Evolutionary conservation across 2,797 vertebrate species (phyloP), one percentile per base, ranked within the genome.

Genomic region (Enteromius paludinosus): DNA sequence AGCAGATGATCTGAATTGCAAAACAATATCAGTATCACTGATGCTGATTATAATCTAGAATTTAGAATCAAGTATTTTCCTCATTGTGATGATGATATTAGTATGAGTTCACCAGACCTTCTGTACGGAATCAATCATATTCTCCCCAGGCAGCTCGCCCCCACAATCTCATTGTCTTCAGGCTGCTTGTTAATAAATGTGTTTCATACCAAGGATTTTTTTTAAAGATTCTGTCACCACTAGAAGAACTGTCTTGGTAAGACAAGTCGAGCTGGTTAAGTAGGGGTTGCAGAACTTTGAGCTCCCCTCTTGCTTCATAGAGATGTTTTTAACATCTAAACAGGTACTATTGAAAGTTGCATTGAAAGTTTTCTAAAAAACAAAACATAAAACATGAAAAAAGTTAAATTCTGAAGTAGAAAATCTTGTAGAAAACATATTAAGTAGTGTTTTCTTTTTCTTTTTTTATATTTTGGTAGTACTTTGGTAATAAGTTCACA

Each of bases 181-280:
- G 35, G n/a, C 38, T 25, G 23, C n/a, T 45, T 76, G 38, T 4
- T 62, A 25, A 62, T n/a, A 2, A 45, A 14, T 15, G 18, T 35
- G 11, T 14, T 49, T 1, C 59, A 78, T 78, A 33, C 59, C 41
- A 62, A 4, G 2, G 5, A 33, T 77, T 47, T 78, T 33, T 47
- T 77, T 30, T 62, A 17, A 64, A 0, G 1, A 30, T 25, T 12
- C 14, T 28, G 18, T 45, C 33, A 62, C 23, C 17, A 20, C 12
- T n/a, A 5, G 20, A 54, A 15, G 1, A 52, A 72, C 17, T 9
- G n/a, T 59, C 41, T 62, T 64, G 10, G 17, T 33, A 0, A 5
- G 41, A 47, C 75, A 49, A n/a, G 75, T 65, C 15, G 0, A 65
- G 25, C 75, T 15, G 61, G 75, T 78, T 78, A 6, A 64, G 38